phyloP scores from a whole-genome alignment of 2,113 vertebrate genomes.

The Jacana jacana region DNA sequence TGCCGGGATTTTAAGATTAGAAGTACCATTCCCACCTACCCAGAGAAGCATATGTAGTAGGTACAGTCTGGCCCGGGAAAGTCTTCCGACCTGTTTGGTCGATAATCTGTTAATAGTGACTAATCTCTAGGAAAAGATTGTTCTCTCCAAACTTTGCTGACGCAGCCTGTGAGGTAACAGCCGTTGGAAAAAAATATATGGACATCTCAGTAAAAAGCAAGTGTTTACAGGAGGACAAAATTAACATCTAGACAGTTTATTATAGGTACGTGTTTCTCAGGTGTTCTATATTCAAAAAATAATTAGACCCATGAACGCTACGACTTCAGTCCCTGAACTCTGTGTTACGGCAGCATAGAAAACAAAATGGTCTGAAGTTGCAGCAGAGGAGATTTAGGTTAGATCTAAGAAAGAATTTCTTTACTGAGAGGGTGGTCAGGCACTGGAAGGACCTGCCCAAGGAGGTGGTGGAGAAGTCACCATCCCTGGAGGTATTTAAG shows the following conservation, averaged over 20 bases:
- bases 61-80: not conserved
- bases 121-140: not conserved
- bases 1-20: not conserved
- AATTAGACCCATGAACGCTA: not conserved
- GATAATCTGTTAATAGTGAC: not conserved
- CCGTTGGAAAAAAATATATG: not conserved
- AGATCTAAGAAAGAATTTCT: no score
- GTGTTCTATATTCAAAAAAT: not conserved
- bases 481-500: no score
- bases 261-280: not conserved
- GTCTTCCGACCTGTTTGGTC: not conserved
- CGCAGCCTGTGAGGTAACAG: not conserved
- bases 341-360: not conserved
- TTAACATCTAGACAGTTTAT: not conserved
- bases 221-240: not conserved
- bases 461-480: no score
- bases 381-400: no score
- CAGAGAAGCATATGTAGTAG: fast-evolving
- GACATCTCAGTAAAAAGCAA: not conserved
- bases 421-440: no score
- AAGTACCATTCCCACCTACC: not conserved
- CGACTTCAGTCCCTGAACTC: not conserved
- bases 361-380: not conserved
- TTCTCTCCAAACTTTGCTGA: not conserved
- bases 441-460: no score